Evolutionary conservation across 2,888 invertebrate species (phyloP).

Genomic region (Calephelis perditalis): DNA sequence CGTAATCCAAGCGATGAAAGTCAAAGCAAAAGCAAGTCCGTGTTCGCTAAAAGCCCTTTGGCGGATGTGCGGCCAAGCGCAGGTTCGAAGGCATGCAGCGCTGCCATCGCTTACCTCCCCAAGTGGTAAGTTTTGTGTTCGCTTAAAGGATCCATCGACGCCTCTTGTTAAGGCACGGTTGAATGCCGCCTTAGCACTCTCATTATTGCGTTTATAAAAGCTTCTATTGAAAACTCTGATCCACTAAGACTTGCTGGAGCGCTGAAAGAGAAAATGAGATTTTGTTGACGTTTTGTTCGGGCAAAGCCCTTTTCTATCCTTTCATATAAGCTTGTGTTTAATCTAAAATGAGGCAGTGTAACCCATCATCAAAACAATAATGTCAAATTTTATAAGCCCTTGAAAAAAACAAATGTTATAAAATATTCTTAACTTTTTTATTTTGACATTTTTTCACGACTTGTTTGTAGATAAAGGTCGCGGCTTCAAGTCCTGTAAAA

Average conservation of each 20-base stretch:
- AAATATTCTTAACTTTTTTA: too few species aligned
- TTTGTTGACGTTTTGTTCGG: constrained; percentile 70
- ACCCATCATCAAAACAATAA: background rate
- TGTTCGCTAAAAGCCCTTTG: constrained; percentile 65
- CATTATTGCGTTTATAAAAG: constrained; percentile 78
- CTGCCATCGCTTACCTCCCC: constrained; percentile 32
- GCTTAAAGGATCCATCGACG: constrained; percentile 71
- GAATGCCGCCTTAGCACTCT: constrained; percentile 74
- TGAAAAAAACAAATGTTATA: too few species aligned
- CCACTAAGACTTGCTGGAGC: constrained; percentile 66
- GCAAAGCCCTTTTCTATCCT: constrained; percentile 56
- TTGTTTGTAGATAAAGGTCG: too few species aligned
- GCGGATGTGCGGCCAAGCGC: constrained; percentile 33
- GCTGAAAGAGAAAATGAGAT: constrained; percentile 75
- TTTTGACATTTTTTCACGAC: too few species aligned
- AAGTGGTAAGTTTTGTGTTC: constrained; percentile 72
- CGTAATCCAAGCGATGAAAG: constrained; percentile 57
- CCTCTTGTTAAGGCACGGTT: constrained; percentile 67
- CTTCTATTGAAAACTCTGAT: constrained; percentile 67
- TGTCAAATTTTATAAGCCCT: background rate
- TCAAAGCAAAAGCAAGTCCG: constrained; percentile 63
- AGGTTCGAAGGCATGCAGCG: constrained; percentile 28
- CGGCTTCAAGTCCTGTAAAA: too few species aligned
- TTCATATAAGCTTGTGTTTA: constrained; percentile 37
- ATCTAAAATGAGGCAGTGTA: background rate